These are phyloP conservation scores for Hexactinellida sp. DNA, from an alignment of 37 sponge, comb jelly and placozoan species.

Conservation along the genomic window DNA sequence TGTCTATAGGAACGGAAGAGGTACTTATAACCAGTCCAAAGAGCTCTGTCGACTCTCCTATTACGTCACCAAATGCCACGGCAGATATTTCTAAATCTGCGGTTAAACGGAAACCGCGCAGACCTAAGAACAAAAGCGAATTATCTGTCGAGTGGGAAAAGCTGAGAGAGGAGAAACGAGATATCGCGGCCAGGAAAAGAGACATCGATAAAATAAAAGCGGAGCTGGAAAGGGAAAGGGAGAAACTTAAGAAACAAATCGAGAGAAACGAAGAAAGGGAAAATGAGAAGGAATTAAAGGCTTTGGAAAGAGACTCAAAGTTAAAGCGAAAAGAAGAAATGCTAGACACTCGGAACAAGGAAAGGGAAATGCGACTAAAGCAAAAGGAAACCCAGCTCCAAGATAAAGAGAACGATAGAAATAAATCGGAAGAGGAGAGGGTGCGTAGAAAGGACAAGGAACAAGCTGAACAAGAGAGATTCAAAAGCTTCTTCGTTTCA, in stretches of 20 bases:
- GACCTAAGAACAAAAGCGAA: not conserved
- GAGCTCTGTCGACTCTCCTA: no score
- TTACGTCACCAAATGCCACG: no score
- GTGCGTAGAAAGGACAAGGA: not conserved
- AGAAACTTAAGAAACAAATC: not conserved
- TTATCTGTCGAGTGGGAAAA: not conserved
- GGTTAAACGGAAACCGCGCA: no score
- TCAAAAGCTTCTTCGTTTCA: not conserved
- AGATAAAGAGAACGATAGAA: not conserved
- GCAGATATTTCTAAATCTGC: no score
- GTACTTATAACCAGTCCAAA: no score
- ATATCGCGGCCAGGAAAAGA: not conserved
- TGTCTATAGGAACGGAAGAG: no score
- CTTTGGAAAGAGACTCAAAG: not conserved
- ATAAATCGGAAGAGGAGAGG: not conserved
- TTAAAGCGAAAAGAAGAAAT: not conserved
- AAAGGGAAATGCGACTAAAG: not conserved
- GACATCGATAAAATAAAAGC: not conserved
- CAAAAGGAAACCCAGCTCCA: not conserved
- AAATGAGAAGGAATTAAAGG: not conserved
- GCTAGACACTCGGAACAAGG: not conserved
- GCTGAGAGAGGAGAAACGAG: not conserved
- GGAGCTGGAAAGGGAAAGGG: not conserved
- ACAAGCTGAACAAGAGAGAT: not conserved
- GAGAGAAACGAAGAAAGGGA: not conserved